Evolutionary conservation across 2,888 invertebrate species (phyloP).

Genomic region (Agrochola litura): DNA sequence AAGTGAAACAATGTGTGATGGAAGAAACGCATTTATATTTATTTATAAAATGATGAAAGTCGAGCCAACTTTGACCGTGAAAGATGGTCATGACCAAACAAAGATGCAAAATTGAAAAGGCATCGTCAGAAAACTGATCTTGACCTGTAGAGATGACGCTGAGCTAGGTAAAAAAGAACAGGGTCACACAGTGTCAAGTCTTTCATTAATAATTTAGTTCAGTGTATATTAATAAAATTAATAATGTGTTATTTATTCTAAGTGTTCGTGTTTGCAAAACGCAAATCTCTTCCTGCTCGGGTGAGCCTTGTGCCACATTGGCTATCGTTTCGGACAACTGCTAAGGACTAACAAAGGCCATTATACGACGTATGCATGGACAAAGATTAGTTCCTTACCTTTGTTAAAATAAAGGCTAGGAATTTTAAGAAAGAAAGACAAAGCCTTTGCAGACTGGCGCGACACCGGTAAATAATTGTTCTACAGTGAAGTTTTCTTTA

Average conservation of each 20-base stretch:
- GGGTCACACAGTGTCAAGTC: background rate
- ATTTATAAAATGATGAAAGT: background rate
- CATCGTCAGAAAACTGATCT: background rate
- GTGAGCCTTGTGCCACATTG: conserved; percentile 52
- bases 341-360: conserved; percentile 45
- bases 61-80: conserved; percentile 14
- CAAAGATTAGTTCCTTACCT: conserved; percentile 7
- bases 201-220: background rate
- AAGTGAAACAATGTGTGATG: background rate
- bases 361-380: conserved; percentile 24
- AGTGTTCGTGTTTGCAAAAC: conserved; percentile 23
- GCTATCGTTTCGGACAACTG: conserved; percentile 30
- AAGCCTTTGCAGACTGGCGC: too few relatives aligned
- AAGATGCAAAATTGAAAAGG: background rate
- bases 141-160: background rate
- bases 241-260: conserved; percentile 5
- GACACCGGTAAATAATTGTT: too few relatives aligned
- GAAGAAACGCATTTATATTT: background rate
- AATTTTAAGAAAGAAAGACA: background rate
- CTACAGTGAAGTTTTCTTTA: too few relatives aligned
- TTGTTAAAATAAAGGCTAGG: conserved; percentile 19
- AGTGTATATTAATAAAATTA: background rate
- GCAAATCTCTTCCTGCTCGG: conserved; percentile 47
- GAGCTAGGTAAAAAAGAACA: background rate
- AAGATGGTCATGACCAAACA: background rate